phyloP scores from a whole-genome alignment of 23 tunicate genomes.

The Trididemnum miniatum region DNA sequence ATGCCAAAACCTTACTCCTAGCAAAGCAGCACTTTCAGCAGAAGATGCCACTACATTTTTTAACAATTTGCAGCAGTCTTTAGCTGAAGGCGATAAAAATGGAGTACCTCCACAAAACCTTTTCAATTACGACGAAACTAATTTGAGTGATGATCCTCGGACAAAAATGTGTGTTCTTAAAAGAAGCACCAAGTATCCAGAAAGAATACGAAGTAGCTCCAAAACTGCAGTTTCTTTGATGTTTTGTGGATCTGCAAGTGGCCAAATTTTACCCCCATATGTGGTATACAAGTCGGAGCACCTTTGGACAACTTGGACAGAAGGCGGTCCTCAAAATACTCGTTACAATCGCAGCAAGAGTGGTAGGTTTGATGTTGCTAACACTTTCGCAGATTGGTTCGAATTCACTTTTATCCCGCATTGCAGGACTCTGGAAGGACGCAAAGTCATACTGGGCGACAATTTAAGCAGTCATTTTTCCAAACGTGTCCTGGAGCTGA shows the following conservation, averaged over 20 bases:
- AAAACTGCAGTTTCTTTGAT: neutral
- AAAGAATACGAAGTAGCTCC: neutral
- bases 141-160: neutral
- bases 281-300: constrained; percentile 33
- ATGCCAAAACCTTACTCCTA: too few relatives aligned
- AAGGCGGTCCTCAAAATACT: constrained; percentile 29
- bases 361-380: constrained; percentile 38
- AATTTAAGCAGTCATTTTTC: constrained; percentile 16
- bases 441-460: constrained; percentile 18
- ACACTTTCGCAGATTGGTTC: constrained; percentile 27
- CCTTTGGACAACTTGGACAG: constrained; percentile 22
- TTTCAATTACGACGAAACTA: neutral
- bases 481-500: neutral
- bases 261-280: neutral
- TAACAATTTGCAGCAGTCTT: too few relatives aligned
- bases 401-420: neutral
- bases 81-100: neutral
- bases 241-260: constrained; percentile 10
- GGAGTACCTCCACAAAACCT: neutral
- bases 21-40: too few relatives aligned
- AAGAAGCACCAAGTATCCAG: neutral
- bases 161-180: neutral
- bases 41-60: too few relatives aligned
- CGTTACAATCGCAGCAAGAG: constrained; percentile 16
- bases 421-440: neutral